phyloP scores from a whole-genome alignment of 2,888 invertebrate species.

The Andrena flavipes region DNA sequence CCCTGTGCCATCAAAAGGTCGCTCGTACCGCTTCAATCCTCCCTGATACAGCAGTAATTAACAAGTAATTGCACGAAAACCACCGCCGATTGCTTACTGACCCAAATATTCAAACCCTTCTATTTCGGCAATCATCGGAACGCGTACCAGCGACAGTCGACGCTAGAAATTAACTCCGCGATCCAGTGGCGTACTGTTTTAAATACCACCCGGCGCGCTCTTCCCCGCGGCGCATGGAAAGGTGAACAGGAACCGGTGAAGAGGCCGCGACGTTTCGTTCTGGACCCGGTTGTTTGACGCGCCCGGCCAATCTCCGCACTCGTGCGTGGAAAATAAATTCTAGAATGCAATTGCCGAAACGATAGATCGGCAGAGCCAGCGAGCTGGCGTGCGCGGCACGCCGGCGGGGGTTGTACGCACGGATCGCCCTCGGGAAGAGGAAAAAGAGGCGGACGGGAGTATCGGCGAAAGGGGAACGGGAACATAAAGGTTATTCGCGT shows the following conservation, averaged over 20 bases:
- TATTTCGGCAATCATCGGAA: neutral
- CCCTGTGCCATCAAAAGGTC: no score
- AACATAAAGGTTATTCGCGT: slow-evolving; percentile 72
- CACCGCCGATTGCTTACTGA: neutral
- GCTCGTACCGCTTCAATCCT: no score
- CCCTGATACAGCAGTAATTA: no score
- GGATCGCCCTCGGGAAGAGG: slow-evolving; percentile 35
- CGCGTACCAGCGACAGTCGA: neutral
- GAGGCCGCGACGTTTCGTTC: slow-evolving; percentile 19
- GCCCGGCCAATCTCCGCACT: slow-evolving; percentile 48
- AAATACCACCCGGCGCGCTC: neutral
- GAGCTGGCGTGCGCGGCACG: neutral
- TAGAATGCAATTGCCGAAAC: slow-evolving; percentile 64
- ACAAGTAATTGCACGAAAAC: slow-evolving; percentile 14
- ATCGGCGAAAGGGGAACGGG: slow-evolving; percentile 29
- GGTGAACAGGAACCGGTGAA: neutral
- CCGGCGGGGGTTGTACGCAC: neutral
- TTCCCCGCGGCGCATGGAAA: neutral
- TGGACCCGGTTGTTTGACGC: slow-evolving; percentile 55
- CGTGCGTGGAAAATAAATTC: slow-evolving; percentile 71
- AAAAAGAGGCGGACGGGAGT: slow-evolving; percentile 38
- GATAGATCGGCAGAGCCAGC: slow-evolving; percentile 41
- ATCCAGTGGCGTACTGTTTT: neutral
- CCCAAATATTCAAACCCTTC: neutral
- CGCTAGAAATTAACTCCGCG: slow-evolving; percentile 3